phyloP scores from a whole-genome alignment of 2,113 vertebrate genomes.

The Pseudorasbora parva region DNA sequence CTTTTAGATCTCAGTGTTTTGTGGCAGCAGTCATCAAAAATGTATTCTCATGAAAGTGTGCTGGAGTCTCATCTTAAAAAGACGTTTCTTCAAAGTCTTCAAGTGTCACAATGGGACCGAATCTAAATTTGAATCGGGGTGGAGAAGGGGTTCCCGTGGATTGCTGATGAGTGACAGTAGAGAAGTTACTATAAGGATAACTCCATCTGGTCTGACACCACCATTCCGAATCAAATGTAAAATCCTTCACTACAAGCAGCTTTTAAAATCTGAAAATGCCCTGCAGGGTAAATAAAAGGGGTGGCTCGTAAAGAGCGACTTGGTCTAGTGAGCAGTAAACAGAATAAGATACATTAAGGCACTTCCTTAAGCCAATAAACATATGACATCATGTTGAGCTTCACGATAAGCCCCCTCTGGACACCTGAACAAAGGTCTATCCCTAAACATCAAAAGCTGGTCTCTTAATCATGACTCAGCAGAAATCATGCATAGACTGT shows the following conservation, averaged over 20 bases:
- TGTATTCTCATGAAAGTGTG: slow-evolving; percentile 33
- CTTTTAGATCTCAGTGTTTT: slow-evolving; percentile 15
- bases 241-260: slow-evolving; percentile 1
- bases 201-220: slow-evolving; percentile 11
- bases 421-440: not conserved
- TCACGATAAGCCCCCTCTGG: not conserved
- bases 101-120: not conserved
- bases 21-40: slow-evolving; percentile 44
- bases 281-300: slow-evolving; percentile 37
- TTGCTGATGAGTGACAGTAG: not conserved
- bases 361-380: slow-evolving; percentile 27
- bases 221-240: slow-evolving; percentile 16
- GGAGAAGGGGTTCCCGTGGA: not conserved
- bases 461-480: slow-evolving; percentile 22
- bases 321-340: slow-evolving; percentile 34
- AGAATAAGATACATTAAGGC: slow-evolving; percentile 23
- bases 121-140: slow-evolving; percentile 1
- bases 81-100: slow-evolving; percentile 9
- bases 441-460: not conserved
- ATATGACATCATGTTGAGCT: not conserved
- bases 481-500: not conserved
- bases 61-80: slow-evolving; percentile 23
- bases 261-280: slow-evolving; percentile 11
- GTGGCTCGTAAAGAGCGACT: not conserved
- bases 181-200: slow-evolving; percentile 12